phyloP scores from a whole-genome alignment of 2,888 invertebrate genomes.

The Lycia hirtaria region DNA sequence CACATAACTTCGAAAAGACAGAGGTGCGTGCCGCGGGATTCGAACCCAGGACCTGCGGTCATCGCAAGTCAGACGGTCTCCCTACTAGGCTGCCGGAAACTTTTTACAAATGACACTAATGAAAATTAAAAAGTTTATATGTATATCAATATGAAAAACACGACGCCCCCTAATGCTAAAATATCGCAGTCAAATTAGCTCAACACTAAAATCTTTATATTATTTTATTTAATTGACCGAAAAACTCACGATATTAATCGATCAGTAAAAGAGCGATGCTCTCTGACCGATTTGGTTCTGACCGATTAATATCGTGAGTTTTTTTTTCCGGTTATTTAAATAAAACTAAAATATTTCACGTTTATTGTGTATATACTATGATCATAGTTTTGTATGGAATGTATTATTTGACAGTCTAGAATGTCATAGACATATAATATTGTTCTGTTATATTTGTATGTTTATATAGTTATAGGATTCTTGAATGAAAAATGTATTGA shows the following conservation, averaged over 20 bases:
- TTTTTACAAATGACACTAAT: no score
- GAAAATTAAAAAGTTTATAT: background rate
- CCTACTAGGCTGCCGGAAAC: no score
- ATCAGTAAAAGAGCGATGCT: no score
- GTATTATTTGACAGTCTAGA: conserved; percentile 45
- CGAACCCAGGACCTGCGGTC: no score
- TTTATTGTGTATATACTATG: background rate
- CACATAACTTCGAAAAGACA: no score
- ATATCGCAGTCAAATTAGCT: conserved; percentile 8
- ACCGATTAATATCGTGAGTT: no score
- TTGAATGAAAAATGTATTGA: conserved; percentile 1
- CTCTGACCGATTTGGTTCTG: no score
- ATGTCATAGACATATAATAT: conserved; percentile 53
- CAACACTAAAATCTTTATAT: conserved; percentile 1
- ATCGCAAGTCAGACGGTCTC: no score
- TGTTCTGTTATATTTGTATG: conserved; percentile 27
- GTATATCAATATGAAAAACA: background rate
- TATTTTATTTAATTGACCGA: no score
- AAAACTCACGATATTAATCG: no score
- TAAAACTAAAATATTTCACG: background rate
- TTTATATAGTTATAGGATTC: conserved; percentile 27
- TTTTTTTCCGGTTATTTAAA: no score
- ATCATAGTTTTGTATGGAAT: conserved; percentile 43
- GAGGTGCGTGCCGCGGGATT: no score
- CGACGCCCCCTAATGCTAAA: conserved; percentile 1